A percentile compares a stretch with the other conserved stretches of the same genome.
phyloP scores from a whole-genome alignment of 1,140 invertebrate genomes.

The Sinella curviseta region DNA sequence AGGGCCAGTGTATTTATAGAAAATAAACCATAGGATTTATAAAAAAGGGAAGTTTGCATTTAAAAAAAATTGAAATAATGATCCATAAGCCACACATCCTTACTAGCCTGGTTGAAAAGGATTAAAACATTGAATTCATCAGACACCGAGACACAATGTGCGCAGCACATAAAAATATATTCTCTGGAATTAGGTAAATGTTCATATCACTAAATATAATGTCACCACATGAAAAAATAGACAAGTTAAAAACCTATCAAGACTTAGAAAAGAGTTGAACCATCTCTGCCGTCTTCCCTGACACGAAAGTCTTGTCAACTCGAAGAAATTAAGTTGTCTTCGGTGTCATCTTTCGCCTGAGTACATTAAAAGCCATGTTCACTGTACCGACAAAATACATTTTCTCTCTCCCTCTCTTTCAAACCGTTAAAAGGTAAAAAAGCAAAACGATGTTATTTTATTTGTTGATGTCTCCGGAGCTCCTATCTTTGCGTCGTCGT shows the following conservation, averaged over 20 bases:
- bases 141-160: too few species aligned
- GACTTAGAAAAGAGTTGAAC: too few species aligned
- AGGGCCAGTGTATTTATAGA: too few species aligned
- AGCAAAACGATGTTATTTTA: conserved; percentile 7
- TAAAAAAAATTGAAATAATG: background rate
- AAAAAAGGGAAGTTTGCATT: background rate
- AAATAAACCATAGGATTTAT: background rate
- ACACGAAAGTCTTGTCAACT: conserved; percentile 28
- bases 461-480: background rate
- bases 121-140: too few species aligned
- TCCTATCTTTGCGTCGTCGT: background rate
- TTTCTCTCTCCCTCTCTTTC: background rate
- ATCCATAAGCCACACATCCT: conserved; percentile 5
- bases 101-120: background rate
- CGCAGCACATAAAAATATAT: too few species aligned
- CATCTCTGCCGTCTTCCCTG: too few species aligned
- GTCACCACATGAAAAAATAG: background rate
- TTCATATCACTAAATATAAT: background rate
- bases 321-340: conserved; percentile 48
- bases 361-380: conserved; percentile 28
- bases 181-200: too few species aligned
- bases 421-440: background rate
- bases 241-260: background rate
- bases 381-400: background rate
- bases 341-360: conserved; percentile 48